These are phyloP conservation scores for Poliocrania exsul DNA, from an alignment of 2,797 vertebrate genomes.

Conservation along the genomic window DNA sequence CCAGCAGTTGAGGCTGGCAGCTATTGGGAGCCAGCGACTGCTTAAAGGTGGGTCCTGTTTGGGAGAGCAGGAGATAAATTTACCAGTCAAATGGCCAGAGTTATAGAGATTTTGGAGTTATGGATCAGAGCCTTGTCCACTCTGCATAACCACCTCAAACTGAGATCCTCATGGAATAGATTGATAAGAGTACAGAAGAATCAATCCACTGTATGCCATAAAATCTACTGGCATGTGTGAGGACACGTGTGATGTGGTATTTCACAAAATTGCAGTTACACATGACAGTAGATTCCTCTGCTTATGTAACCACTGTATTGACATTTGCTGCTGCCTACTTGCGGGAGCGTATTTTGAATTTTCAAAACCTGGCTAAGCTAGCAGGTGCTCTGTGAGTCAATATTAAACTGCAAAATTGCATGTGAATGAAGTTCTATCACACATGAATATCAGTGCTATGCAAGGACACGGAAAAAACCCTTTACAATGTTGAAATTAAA, in stretches of 20 bases:
- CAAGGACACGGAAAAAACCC: not conserved
- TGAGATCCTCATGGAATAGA: not conserved
- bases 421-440: not conserved
- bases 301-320: not conserved
- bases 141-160: not conserved
- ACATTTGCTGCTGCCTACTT: not conserved
- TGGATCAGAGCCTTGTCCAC: not conserved
- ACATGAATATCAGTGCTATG: rapidly evolving
- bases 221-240: not conserved
- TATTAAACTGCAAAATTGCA: not conserved
- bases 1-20: not conserved
- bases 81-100: not conserved
- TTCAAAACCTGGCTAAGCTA: not conserved
- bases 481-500: not conserved
- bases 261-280: not conserved
- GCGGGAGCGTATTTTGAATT: not conserved
- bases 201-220: not conserved
- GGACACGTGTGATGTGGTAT: not conserved
- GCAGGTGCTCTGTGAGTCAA: not conserved
- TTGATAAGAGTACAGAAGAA: not conserved
- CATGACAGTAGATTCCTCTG: not conserved
- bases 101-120: rapidly evolving
- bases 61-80: conserved; percentile 13
- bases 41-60: not conserved
- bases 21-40: not conserved